Conservation (phyloP, 1,140 invertebrate species). For the Akabosia matsudoensis region DNA sequence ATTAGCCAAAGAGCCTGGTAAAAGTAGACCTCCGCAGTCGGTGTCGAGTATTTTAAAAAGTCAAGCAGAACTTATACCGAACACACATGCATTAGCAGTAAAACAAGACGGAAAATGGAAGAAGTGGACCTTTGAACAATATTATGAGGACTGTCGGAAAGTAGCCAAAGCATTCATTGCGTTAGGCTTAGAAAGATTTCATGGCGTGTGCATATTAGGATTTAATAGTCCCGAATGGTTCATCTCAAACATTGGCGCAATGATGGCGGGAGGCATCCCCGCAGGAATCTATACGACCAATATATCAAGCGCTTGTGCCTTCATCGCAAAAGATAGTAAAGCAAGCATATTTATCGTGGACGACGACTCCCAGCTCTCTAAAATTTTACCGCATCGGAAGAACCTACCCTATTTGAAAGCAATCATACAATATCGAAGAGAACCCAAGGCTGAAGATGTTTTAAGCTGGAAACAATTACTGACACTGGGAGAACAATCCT, state of each 20-base stretch:
- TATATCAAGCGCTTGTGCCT: slow-evolving; percentile 75
- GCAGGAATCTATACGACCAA: slow-evolving; percentile 91
- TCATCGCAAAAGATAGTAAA: slow-evolving; percentile 68
- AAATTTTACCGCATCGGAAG: slow-evolving; percentile 70
- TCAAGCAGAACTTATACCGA: slow-evolving; percentile 63
- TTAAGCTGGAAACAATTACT: slow-evolving; percentile 73
- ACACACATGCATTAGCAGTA: slow-evolving; percentile 65
- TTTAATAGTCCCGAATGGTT: slow-evolving; percentile 93
- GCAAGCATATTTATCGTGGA: slow-evolving; percentile 86
- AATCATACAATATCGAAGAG: slow-evolving; percentile 79
- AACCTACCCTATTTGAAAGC: slow-evolving; percentile 74
- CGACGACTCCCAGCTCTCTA: slow-evolving; percentile 80
- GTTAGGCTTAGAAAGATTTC: slow-evolving; percentile 72
- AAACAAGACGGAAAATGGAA: slow-evolving; percentile 59
- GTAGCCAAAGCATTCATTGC: slow-evolving; percentile 83
- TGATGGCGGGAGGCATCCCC: slow-evolving; percentile 83
- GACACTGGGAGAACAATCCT: slow-evolving; percentile 66
- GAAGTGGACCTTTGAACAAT: slow-evolving; percentile 73
- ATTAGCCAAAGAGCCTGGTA: slow-evolving; percentile 55
- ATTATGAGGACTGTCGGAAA: slow-evolving; percentile 66
- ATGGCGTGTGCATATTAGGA: slow-evolving; percentile 82
- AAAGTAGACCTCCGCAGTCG: slow-evolving; percentile 64
- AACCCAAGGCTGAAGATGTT: slow-evolving; percentile 51
- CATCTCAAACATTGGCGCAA: slow-evolving; percentile 72
- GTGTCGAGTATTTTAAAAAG: slow-evolving; percentile 68